Percentiles rank a stretch among this genome's conserved stretches.
These are phyloP conservation scores for Neocrepidodera transversa DNA, from an alignment of 2,888 invertebrate species.

Conservation along the genomic window DNA sequence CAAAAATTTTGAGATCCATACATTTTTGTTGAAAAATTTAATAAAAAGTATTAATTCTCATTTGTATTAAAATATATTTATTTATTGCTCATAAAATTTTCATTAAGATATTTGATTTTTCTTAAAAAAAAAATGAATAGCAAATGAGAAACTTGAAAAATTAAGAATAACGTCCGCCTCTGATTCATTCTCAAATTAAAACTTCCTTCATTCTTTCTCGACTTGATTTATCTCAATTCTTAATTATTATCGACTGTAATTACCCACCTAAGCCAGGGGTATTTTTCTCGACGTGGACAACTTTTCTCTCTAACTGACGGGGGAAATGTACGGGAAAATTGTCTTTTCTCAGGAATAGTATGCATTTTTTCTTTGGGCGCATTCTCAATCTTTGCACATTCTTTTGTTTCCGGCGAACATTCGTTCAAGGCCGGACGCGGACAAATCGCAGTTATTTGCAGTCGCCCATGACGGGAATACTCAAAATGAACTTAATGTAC, in stretches of 20 bases:
- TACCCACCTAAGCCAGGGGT: conserved; percentile 57
- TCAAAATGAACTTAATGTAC: conserved; percentile 40
- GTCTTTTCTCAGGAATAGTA: conserved; percentile 54
- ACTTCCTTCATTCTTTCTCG: conserved; percentile 55
- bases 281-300: conserved; percentile 53
- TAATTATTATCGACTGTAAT: conserved; percentile 61
- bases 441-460: conserved; percentile 62
- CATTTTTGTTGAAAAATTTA: too few species aligned
- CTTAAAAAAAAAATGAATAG: too few species aligned
- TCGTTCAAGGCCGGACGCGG: conserved; percentile 57
- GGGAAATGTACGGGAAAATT: conserved; percentile 63
- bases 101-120: too few species aligned
- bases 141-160: too few species aligned
- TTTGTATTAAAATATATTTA: too few species aligned
- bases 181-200: conserved; percentile 50
- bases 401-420: conserved; percentile 55
- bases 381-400: conserved; percentile 61
- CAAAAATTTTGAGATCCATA: too few species aligned
- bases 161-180: background rate
- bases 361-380: conserved; percentile 58
- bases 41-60: too few species aligned
- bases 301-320: conserved; percentile 54
- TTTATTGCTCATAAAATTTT: too few species aligned
- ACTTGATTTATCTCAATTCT: conserved; percentile 57
- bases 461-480: conserved; percentile 60